Percentiles rank a stretch among this genome's conserved stretches.
Evolutionary conservation across 30 jellyfish, hydroid and myxozoan genomes (phyloP).

Genomic region (Cassiopea andromeda): DNA sequence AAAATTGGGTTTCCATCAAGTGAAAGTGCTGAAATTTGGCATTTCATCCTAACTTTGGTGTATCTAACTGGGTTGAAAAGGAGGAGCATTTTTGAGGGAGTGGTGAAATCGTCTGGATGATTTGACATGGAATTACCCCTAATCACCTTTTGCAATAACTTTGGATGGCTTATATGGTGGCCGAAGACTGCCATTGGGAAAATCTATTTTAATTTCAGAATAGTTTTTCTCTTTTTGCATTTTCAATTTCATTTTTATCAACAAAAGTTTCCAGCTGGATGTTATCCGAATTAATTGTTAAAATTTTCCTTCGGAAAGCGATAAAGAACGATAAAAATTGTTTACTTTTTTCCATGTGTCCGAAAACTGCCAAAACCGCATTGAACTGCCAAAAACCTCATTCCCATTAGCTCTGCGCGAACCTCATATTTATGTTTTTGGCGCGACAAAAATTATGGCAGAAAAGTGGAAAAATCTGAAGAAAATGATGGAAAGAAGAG

Average conservation of each 20-base stretch:
- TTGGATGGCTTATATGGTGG: neutral
- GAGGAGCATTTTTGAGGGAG: no score
- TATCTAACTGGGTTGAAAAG: no score
- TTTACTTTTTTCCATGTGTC: neutral
- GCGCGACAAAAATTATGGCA: no score
- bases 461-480: no score
- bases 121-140: no score
- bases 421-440: neutral
- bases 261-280: neutral
- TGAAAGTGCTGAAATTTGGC: no score
- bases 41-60: no score
- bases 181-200: neutral
- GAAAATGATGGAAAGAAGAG: no score
- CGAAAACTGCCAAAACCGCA: conserved; percentile 3
- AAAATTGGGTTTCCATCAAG: no score
- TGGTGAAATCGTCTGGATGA: no score
- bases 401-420: neutral
- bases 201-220: neutral
- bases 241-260: neutral
- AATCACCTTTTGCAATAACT: no score
- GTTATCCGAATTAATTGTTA: neutral
- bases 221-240: neutral
- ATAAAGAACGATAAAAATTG: neutral
- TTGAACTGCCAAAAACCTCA: neutral
- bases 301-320: neutral